phyloP scores from a whole-genome alignment of 2,888 invertebrate genomes.

The Tineola bisselliella region DNA sequence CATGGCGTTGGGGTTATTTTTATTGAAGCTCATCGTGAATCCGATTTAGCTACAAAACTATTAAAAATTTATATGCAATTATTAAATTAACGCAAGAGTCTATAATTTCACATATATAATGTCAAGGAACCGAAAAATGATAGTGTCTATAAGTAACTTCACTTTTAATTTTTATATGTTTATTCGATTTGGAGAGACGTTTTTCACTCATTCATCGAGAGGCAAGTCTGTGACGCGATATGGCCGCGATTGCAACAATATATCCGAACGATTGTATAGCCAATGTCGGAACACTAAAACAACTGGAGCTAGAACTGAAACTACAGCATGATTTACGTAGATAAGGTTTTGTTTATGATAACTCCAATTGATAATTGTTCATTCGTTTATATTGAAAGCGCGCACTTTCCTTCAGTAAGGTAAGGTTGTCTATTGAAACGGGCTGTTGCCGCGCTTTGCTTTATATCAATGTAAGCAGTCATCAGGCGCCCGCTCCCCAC shows the following conservation, averaged over 20 bases:
- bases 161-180: slow-evolving; percentile 39
- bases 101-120: slow-evolving; percentile 16
- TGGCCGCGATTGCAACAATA: not conserved
- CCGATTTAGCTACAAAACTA: slow-evolving; percentile 19
- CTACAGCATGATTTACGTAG: not conserved
- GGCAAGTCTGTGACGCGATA: not conserved
- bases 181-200: slow-evolving; percentile 27
- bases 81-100: not conserved
- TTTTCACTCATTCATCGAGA: slow-evolving; percentile 16
- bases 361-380: not conserved
- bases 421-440: slow-evolving; percentile 10
- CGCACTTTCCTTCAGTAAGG: slow-evolving; percentile 6
- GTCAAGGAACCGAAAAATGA: slow-evolving; percentile 57
- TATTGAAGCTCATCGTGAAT: slow-evolving; percentile 63
- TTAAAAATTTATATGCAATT: not conserved
- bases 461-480: slow-evolving; percentile 1
- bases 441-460: slow-evolving; percentile 8
- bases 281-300: not conserved
- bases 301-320: not conserved
- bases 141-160: slow-evolving; percentile 44
- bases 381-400: not conserved
- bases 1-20: slow-evolving; percentile 60
- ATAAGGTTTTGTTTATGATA: not conserved
- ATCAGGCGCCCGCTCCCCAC: not conserved
- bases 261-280: not conserved